Conservation (phyloP, 2,113 vertebrate species). For the Saguinus midas region DNA sequence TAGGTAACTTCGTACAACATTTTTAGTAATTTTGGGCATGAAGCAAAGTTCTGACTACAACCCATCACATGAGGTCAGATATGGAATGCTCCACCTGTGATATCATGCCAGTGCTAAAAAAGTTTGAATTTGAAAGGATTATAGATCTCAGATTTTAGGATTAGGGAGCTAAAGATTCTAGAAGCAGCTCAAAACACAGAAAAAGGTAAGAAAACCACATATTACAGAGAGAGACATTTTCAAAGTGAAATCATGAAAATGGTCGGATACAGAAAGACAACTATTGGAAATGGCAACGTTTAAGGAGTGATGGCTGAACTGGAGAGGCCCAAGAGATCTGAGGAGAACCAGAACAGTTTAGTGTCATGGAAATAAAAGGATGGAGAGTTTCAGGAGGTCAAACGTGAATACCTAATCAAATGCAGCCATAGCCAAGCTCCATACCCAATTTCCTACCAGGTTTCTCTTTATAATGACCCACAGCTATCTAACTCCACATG, state of each 20-base stretch:
- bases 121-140: not conserved
- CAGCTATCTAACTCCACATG: not conserved
- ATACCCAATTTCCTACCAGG: not conserved
- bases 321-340: not conserved
- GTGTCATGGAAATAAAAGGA: not conserved
- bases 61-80: not conserved
- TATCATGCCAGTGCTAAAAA: not conserved
- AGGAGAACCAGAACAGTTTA: not conserved
- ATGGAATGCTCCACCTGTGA: not conserved
- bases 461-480: not conserved
- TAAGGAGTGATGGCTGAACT: not conserved
- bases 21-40: not conserved
- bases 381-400: not conserved
- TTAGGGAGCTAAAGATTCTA: not conserved
- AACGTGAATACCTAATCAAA: not conserved
- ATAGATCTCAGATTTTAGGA: not conserved
- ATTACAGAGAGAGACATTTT: not conserved
- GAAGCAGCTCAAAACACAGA: not conserved
- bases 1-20: not conserved
- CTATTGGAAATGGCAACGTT: accelerated
- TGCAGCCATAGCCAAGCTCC: not conserved
- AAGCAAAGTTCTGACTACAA: not conserved
- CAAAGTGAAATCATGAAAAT: not conserved
- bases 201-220: not conserved
- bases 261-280: not conserved